A percentile compares a stretch with the other conserved stretches of the same genome.
These are phyloP conservation scores for Catocala nupta DNA, from an alignment of 2,888 invertebrate species.

Conservation along the genomic window DNA sequence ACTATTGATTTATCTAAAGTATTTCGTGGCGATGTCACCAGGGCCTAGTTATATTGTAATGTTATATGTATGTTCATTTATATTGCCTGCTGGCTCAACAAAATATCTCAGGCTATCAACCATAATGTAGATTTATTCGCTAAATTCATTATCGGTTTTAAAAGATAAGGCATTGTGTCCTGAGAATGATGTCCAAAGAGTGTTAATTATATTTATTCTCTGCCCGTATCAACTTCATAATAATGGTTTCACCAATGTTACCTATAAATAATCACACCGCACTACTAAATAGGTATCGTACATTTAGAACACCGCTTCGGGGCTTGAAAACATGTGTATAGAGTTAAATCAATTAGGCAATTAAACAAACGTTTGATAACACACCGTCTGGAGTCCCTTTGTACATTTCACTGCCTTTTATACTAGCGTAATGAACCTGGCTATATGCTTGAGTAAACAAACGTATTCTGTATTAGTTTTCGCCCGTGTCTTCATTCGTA, in stretches of 20 bases:
- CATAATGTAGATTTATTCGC: no score
- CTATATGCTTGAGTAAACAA: constrained; percentile 34
- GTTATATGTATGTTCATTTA: no score
- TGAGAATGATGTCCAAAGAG: no score
- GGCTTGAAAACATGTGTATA: constrained; percentile 34
- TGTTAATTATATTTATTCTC: not conserved
- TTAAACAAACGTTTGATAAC: constrained; percentile 29
- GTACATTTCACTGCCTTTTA: constrained; percentile 32
- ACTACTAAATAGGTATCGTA: constrained; percentile 9
- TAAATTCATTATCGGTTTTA: no score
- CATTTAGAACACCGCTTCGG: constrained; percentile 33
- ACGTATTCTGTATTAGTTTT: not conserved
- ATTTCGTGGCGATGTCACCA: no score
- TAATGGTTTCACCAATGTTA: not conserved
- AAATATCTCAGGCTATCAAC: no score
- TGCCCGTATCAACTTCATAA: not conserved
- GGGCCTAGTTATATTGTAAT: no score
- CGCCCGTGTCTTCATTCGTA: no score
- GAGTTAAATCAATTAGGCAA: constrained; percentile 35
- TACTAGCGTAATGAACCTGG: constrained; percentile 23
- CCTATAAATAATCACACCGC: constrained; percentile 17
- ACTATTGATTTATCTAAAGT: no score
- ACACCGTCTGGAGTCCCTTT: constrained; percentile 19
- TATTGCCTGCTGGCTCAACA: no score
- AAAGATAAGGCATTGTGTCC: no score